A percentile compares a stretch with the other conserved stretches of the same genome.
These are phyloP conservation scores for Mesocricetus auratus DNA, from an alignment of 2,113 vertebrate species.

Conservation along the genomic window DNA sequence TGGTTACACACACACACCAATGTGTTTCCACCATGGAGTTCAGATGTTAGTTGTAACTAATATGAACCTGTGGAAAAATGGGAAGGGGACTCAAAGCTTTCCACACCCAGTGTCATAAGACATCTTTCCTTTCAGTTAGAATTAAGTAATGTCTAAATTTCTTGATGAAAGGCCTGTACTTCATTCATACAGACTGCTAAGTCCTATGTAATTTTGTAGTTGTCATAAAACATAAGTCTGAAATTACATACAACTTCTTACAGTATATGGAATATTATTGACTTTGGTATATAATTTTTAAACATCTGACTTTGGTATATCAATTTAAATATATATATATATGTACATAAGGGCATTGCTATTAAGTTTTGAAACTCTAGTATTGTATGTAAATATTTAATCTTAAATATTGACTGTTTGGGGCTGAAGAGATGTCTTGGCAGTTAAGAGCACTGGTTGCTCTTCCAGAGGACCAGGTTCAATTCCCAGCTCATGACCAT, in stretches of 20 bases:
- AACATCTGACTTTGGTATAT: background rate
- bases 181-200: slow-evolving; percentile 8
- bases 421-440: background rate
- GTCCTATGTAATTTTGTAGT: background rate
- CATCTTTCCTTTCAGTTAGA: slow-evolving; percentile 27
- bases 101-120: background rate
- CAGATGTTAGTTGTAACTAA: background rate
- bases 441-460: background rate
- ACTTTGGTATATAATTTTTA: background rate
- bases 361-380: background rate
- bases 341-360: background rate
- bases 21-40: no score
- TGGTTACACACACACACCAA: background rate
- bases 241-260: background rate
- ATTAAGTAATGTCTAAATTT: background rate
- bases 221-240: slow-evolving; percentile 2
- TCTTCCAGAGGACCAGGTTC: background rate
- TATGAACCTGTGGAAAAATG: background rate
- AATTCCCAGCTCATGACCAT: background rate
- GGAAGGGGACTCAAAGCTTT: background rate
- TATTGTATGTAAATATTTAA: slow-evolving; percentile 35
- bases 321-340: background rate
- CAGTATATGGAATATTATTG: background rate
- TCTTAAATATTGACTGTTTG: slow-evolving; percentile 3
- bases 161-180: background rate